Evolutionary conservation across 1,140 invertebrate species (phyloP).

Genomic region (Polypedilum pembai): DNA sequence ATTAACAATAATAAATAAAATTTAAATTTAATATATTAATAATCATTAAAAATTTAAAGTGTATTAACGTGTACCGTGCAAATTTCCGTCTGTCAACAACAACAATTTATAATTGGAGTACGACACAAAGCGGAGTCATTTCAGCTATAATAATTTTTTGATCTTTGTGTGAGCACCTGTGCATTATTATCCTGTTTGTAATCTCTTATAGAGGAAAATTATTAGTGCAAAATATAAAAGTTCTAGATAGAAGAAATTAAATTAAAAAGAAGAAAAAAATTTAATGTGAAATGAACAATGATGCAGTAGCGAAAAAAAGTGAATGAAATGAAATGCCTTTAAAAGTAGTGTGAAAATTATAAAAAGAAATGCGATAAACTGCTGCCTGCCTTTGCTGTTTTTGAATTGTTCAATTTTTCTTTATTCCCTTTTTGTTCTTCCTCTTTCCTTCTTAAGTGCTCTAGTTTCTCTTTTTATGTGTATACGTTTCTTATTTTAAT

Average conservation of each 20-base stretch:
- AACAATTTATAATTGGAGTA: too few relatives aligned
- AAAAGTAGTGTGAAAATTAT: neutral
- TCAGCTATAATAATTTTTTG: neutral
- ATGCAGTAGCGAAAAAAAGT: neutral
- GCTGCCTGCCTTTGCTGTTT: neutral
- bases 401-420: neutral
- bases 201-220: neutral
- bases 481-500: neutral
- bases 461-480: neutral
- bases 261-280: neutral
- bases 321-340: neutral
- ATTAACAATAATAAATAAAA: neutral
- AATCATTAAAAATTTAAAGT: constrained; percentile 13
- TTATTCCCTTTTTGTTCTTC: neutral
- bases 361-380: neutral
- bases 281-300: neutral
- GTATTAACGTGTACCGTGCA: neutral
- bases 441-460: neutral
- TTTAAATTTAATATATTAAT: neutral
- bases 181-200: neutral
- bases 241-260: neutral
- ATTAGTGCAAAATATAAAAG: neutral
- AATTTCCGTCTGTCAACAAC: neutral
- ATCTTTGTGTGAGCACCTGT: neutral
- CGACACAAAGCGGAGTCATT: too few relatives aligned